Evolutionary conservation across 1,140 invertebrate genomes (phyloP).

Genomic region (Lasioglossum baleicum): DNA sequence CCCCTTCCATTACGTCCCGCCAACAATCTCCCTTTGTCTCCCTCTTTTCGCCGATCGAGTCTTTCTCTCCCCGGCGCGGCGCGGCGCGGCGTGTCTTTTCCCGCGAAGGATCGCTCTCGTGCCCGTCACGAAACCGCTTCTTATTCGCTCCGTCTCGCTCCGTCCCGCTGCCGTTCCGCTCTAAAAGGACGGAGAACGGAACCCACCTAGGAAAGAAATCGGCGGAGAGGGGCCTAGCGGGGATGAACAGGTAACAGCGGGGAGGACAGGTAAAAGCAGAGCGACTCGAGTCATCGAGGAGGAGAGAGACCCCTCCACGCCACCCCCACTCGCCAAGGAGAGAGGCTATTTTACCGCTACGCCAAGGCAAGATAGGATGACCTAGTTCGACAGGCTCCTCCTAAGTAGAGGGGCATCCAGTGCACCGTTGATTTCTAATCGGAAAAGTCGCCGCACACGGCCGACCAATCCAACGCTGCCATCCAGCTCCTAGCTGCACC

Average conservation of each 20-base stretch:
- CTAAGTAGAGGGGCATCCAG: conserved; percentile 77
- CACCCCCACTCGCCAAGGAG: conserved; percentile 62
- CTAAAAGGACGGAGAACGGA: conserved; percentile 2
- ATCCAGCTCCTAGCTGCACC: conserved; percentile 49
- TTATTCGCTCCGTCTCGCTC: background rate
- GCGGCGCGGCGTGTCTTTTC: background rate
- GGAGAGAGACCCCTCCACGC: conserved; percentile 60
- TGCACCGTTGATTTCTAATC: conserved; percentile 75
- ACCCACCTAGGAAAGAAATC: background rate
- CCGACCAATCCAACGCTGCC: conserved; percentile 64
- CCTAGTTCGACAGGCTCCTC: conserved; percentile 79
- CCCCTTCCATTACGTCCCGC: conserved; percentile 35
- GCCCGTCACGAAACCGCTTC: background rate
- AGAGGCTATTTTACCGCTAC: conserved; percentile 70
- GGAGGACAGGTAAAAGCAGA: conserved; percentile 43
- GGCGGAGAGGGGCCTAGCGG: background rate
- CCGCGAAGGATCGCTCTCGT: too few relatives aligned
- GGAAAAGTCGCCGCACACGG: conserved; percentile 72
- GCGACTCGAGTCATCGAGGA: conserved; percentile 37
- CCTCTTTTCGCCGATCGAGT: background rate
- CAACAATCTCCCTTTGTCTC: conserved; percentile 21
- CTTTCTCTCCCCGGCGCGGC: background rate
- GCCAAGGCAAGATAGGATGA: conserved; percentile 77
- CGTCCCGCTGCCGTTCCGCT: background rate
- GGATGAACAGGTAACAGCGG: background rate